Evolutionary conservation across 2,113 vertebrate genomes (phyloP).

Genomic region (Cinclus mexicanus): DNA sequence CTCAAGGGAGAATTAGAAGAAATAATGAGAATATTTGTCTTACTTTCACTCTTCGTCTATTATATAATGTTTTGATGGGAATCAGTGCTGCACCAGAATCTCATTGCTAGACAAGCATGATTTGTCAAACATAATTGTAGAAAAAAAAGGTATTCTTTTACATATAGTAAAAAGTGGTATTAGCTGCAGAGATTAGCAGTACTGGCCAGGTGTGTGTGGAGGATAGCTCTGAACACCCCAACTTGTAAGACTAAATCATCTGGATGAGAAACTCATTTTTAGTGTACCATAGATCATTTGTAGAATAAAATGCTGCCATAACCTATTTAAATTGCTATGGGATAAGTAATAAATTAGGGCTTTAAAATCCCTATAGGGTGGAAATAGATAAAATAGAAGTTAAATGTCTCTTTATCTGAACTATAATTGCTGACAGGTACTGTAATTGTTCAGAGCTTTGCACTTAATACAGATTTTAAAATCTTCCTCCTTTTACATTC

Average conservation of each 20-base stretch:
- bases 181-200: background rate
- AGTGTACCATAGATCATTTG: background rate
- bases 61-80: background rate
- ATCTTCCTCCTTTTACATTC: background rate
- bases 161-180: background rate
- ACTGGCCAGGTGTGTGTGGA: background rate
- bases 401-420: background rate
- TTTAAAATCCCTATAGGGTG: background rate
- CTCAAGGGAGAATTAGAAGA: background rate
- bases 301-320: background rate
- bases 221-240: background rate
- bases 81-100: background rate
- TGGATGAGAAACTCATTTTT: background rate
- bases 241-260: background rate
- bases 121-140: background rate
- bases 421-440: background rate
- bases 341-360: background rate
- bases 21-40: background rate
- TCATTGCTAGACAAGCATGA: background rate
- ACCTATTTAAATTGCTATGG: background rate
- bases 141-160: background rate
- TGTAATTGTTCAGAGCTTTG: background rate
- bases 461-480: background rate
- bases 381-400: background rate
- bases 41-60: background rate